Base-by-base conservation (phyloP, 92 coral and sea anemone species). In the Meandrina meandrites region DNA sequence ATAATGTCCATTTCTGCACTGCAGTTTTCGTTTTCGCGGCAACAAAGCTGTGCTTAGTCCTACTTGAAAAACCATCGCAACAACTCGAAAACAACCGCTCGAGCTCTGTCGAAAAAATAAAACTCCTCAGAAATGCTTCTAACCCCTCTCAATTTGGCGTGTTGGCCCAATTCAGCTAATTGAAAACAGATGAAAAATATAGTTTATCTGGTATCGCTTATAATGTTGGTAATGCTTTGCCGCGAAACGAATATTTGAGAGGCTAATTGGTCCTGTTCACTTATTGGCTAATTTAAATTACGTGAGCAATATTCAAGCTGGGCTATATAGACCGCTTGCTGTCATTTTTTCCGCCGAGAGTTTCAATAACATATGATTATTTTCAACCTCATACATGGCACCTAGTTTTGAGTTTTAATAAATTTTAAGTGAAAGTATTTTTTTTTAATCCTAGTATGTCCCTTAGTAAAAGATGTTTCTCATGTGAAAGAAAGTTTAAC, bases 1-100 rank as follows among this genome's bases (percentile, higher is more conserved):
- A 74, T 47, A 85, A 45, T 90, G 78, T 0, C 92, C 92, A 74
- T 90, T 90, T 42, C 92, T 79, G 54, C 92, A 85, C 75, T 76
- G 87, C 21, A 90, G 64, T 76, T 90, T 90, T 81, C 90, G 75
- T 80, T 75, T 85, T 68, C 92, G 80, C 42, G 89, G 89, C 15
- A 86, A 70, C 79, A 86, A 80, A 86, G 53, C 79, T 76, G 76
- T 34, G 81, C 35, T n/a, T 24, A 64, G 35, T 77, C 54, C 51
- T 60, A 84, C 58, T 79, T 58, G 88, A 14, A 35, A 84, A 58
- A 84, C 88, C 88, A 84, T 84, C 56, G 58, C 35, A 17, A 19
- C 45, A 27, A 27, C 30, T 0, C 42, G 76, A 32, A n/a, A 28
- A 72, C 60, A 32, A 36, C 8, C 81, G 32, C 88, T 75, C 36